Conservation (phyloP, 2,113 vertebrate genomes). For the Isurus oxyrinchus region DNA sequence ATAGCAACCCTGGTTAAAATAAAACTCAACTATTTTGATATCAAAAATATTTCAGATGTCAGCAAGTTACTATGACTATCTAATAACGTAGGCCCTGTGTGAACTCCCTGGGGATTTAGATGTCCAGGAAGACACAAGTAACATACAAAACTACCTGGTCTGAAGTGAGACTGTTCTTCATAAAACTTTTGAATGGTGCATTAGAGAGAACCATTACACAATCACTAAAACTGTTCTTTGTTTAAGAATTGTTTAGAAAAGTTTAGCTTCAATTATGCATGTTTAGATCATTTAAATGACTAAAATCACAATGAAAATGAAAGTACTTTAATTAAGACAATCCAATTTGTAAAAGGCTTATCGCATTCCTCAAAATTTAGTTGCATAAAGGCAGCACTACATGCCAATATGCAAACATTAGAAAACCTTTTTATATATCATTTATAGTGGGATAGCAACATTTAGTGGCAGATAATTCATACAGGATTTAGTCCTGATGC, state of each 20-base stretch:
- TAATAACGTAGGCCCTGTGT: neutral
- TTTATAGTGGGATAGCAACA: constrained; percentile 2
- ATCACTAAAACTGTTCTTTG: neutral
- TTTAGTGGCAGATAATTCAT: neutral
- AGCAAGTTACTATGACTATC: neutral
- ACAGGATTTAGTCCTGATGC: neutral
- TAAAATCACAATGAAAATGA: neutral
- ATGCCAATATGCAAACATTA: too few relatives aligned
- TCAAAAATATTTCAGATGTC: neutral
- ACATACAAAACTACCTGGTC: neutral
- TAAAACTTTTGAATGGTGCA: neutral
- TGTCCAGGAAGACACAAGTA: neutral
- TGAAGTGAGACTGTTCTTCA: neutral
- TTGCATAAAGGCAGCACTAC: neutral
- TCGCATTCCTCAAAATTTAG: neutral
- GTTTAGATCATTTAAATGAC: neutral
- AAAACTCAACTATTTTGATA: neutral
- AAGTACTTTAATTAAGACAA: neutral
- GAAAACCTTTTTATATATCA: neutral
- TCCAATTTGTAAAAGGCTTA: neutral
- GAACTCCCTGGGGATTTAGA: neutral
- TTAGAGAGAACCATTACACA: neutral
- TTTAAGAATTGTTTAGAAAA: neutral
- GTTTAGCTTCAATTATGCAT: neutral
- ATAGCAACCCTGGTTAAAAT: neutral